phyloP scores from a whole-genome alignment of 2,113 vertebrate species.

The Chunga burmeisteri region DNA sequence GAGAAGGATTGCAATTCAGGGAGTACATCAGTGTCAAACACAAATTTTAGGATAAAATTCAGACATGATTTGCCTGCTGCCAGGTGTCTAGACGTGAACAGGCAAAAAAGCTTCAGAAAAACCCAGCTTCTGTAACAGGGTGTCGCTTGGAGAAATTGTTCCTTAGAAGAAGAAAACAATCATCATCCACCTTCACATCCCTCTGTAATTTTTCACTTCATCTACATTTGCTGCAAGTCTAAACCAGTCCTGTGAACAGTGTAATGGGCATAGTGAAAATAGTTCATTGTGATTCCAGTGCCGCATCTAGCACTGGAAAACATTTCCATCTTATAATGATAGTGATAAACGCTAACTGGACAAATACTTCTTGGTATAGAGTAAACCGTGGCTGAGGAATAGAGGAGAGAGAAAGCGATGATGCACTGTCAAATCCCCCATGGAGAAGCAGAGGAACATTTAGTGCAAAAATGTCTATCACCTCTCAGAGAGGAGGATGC shows the following conservation, averaged over 20 bases:
- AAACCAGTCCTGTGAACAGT: not conserved
- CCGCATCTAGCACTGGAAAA: not conserved
- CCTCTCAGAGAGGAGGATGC: not conserved
- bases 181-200: not conserved
- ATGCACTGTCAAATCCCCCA: not conserved
- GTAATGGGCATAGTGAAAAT: not conserved
- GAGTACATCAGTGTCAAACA: not conserved
- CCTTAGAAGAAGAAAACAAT: not conserved
- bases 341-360: not conserved
- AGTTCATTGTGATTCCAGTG: not conserved
- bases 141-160: slow-evolving; percentile 6
- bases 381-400: not conserved
- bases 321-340: not conserved
- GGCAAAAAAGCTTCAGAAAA: not conserved
- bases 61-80: not conserved
- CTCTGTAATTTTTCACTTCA: not conserved
- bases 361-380: not conserved
- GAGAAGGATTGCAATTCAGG: not conserved
- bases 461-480: not conserved
- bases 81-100: not conserved
- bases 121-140: not conserved
- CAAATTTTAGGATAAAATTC: not conserved
- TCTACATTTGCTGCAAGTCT: not conserved
- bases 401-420: not conserved
- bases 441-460: not conserved